These are phyloP conservation scores for Hemibagrus guttatus DNA, from an alignment of 2,797 vertebrate genomes.

Conservation along the genomic window DNA sequence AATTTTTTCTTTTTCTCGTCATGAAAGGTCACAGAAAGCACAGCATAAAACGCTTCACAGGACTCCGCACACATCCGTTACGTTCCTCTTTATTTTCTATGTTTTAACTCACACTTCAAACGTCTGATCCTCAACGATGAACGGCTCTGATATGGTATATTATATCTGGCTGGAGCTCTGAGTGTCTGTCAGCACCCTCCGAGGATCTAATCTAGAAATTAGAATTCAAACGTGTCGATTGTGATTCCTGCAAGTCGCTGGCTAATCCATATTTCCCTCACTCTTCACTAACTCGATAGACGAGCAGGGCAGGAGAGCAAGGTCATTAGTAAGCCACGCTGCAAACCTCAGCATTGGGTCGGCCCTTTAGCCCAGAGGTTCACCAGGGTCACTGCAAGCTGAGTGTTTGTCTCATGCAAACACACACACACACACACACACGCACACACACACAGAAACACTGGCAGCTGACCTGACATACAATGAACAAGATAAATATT, in stretches of 20 bases:
- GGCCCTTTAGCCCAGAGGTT: conserved; percentile 7
- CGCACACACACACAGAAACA: conserved; percentile 2
- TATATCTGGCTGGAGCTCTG: background rate
- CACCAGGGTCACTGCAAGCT: conserved; percentile 19
- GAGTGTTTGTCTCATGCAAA: conserved; percentile 20
- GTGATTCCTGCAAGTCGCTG: background rate
- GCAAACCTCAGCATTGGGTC: background rate
- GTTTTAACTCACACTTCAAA: background rate
- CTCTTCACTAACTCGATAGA: background rate
- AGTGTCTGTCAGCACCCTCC: background rate
- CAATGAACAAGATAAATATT: conserved; percentile 37
- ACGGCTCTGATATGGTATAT: conserved; percentile 2
- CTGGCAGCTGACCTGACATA: background rate
- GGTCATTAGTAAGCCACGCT: conserved; percentile 31
- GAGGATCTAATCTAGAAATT: conserved; percentile 19
- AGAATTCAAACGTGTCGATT: conserved; percentile 15
- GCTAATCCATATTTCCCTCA: conserved; percentile 2
- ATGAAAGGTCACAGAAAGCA: background rate
- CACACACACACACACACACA: conserved; percentile 1
- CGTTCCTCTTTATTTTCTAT: background rate
- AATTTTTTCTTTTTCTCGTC: background rate
- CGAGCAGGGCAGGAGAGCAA: background rate
- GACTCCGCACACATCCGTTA: background rate
- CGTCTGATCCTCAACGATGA: background rate
- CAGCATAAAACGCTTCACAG: background rate